Evolutionary conservation across 1,140 invertebrate genomes (phyloP).

Genomic region (Drosophila serrata): DNA sequence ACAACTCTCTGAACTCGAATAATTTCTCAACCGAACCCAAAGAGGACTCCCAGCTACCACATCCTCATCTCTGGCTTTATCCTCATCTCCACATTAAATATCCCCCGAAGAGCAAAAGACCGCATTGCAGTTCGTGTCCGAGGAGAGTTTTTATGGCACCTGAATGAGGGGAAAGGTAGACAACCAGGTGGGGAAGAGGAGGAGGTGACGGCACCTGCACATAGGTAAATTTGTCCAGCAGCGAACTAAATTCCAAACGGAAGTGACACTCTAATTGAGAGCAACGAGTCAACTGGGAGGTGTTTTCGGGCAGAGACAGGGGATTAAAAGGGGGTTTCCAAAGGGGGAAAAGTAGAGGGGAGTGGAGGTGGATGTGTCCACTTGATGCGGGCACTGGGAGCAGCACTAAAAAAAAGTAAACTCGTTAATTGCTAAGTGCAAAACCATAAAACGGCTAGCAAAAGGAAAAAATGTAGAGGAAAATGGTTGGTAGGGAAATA

Average conservation of each 20-base stretch:
- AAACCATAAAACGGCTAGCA: conserved; percentile 67
- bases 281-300: conserved; percentile 64
- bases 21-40: too few relatives aligned
- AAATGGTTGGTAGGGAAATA: conserved; percentile 5
- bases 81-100: conserved; percentile 9
- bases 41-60: background rate
- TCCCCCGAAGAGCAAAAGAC: conserved; percentile 31
- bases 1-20: conserved; percentile 5
- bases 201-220: conserved; percentile 32
- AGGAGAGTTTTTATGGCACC: conserved; percentile 56
- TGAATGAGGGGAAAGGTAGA: conserved; percentile 13
- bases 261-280: conserved; percentile 68
- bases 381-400: conserved; percentile 55
- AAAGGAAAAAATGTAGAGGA: conserved; percentile 1
- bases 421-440: conserved; percentile 77
- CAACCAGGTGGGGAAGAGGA: background rate
- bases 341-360: background rate
- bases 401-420: conserved; percentile 66
- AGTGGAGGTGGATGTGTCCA: conserved; percentile 33
- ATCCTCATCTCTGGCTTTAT: background rate
- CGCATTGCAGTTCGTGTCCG: conserved; percentile 60
- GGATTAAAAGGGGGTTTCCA: background rate
- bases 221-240: conserved; percentile 73
- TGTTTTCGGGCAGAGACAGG: conserved; percentile 23
- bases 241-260: conserved; percentile 56